phyloP scores from a whole-genome alignment of 2,797 vertebrate genomes.

The Rhynchotus rufescens region DNA sequence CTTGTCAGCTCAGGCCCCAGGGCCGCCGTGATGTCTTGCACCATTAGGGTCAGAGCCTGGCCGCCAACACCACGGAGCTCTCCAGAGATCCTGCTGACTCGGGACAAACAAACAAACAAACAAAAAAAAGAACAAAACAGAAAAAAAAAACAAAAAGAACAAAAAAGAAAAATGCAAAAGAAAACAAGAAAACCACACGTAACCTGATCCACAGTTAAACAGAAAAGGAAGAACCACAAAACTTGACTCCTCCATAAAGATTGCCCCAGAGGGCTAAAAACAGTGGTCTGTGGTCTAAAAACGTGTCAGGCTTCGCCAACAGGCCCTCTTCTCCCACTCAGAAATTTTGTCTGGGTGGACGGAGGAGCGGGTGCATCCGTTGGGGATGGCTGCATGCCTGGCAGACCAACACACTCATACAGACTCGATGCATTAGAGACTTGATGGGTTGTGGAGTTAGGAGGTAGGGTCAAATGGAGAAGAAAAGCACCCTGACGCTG shows the following conservation, averaged over 20 bases:
- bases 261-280: not conserved
- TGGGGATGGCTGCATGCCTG: not conserved
- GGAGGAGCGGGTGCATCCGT: constrained; percentile 6
- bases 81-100: not conserved
- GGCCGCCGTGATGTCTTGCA: accelerated
- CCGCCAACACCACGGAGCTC: not conserved
- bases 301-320: not conserved
- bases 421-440: not conserved
- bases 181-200: not conserved
- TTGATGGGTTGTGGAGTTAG: not conserved
- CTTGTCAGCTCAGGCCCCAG: not conserved
- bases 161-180: not conserved
- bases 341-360: not conserved
- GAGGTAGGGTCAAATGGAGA: not conserved
- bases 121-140: too few species aligned
- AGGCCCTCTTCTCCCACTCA: not conserved
- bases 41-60: not conserved
- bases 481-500: not conserved
- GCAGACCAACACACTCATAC: not conserved
- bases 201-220: not conserved
- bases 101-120: not conserved
- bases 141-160: not conserved
- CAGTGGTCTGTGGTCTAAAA: not conserved
- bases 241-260: not conserved
- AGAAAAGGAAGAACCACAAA: not conserved